These are phyloP conservation scores for Danio jaintianensis DNA, from an alignment of 2,797 vertebrate genomes.

Conservation along the genomic window DNA sequence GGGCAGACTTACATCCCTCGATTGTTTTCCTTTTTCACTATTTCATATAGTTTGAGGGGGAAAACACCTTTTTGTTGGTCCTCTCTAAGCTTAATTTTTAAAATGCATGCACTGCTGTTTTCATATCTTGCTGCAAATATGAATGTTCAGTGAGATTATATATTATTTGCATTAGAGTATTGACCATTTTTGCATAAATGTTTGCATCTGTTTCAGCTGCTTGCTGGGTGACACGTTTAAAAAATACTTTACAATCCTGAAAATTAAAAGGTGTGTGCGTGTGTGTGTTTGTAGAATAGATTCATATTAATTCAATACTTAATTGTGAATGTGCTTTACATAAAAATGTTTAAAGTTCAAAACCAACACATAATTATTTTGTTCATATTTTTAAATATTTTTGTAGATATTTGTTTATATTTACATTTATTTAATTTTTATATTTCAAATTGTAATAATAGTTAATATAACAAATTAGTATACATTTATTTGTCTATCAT, in stretches of 20 bases:
- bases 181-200: background rate
- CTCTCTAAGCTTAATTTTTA: slow-evolving; percentile 20
- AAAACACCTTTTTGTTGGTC: background rate
- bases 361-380: background rate
- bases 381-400: background rate
- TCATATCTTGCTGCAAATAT: background rate
- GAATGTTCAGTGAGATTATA: background rate
- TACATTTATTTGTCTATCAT: no score
- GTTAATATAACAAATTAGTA: no score
- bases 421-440: no score
- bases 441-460: no score
- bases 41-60: background rate
- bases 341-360: background rate
- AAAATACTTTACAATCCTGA: no score
- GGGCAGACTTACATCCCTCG: slow-evolving; percentile 51
- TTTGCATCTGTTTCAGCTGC: no score
- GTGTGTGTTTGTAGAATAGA: background rate
- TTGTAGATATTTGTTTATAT: background rate
- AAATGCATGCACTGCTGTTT: background rate
- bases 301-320: background rate
- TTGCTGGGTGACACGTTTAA: no score
- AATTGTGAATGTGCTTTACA: background rate
- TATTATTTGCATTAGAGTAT: background rate
- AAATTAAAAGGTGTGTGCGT: background rate
- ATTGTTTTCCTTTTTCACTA: slow-evolving; percentile 50